Evolutionary conservation across 2,113 vertebrate genomes (phyloP).

Genomic region (Platysteira castanea): DNA sequence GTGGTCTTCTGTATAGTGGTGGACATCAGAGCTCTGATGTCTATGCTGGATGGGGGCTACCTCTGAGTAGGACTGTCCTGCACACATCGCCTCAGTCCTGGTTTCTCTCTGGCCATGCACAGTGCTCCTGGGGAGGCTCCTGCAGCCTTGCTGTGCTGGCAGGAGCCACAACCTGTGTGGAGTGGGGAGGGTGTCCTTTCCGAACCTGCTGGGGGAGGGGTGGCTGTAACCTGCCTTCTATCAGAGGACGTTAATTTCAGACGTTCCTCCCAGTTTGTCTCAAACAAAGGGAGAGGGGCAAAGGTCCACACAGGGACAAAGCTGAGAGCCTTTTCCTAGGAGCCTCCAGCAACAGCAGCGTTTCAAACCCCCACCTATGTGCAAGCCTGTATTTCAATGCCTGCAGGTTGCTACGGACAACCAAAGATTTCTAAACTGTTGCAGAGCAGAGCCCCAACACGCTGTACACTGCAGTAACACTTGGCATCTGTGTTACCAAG

Average conservation of each 20-base stretch:
- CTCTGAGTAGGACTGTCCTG: neutral
- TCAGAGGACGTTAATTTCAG: too few species aligned
- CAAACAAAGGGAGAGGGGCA: too few species aligned
- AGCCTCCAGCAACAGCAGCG: neutral
- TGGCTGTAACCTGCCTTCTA: too few species aligned
- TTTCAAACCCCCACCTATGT: neutral
- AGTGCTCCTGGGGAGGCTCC: neutral
- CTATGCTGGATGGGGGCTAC: neutral
- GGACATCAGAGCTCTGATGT: neutral
- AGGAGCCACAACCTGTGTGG: neutral
- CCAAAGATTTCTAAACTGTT: neutral
- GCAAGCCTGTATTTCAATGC: neutral
- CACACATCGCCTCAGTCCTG: fast-evolving
- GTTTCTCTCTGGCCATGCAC: neutral
- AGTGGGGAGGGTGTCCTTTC: neutral
- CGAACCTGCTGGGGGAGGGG: too few species aligned
- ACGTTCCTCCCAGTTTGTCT: too few species aligned
- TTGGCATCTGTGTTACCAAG: neutral
- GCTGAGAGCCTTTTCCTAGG: neutral
- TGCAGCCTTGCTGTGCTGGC: neutral
- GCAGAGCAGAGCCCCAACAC: neutral
- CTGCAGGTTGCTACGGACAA: slow-evolving; percentile 53
- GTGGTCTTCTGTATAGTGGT: neutral
- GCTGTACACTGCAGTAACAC: neutral
- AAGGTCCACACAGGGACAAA: neutral